Base-by-base conservation (phyloP, 1,140 invertebrate species). In the Drosophila varians region DNA sequence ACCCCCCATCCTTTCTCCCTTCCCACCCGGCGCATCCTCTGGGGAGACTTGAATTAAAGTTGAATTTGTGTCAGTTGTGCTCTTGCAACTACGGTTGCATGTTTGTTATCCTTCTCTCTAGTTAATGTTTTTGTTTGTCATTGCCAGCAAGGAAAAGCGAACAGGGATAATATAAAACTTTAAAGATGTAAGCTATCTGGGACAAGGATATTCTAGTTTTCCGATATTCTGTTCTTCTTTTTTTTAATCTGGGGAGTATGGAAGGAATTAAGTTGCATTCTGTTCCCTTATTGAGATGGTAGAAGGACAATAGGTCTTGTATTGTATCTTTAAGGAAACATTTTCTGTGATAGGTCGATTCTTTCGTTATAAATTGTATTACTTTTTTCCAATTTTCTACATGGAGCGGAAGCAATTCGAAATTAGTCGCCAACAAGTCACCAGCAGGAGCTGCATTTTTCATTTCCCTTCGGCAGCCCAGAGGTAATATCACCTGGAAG, bases 41-140 rank as follows among this genome's bases (percentile, higher is more conserved):
- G 56, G 12, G 28, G 40, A 54, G 76, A 75, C 74, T 68, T 68
- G 72, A 73, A 84, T 86, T 84, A 79, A 86, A 86, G 76, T 76
- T 79, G 76, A 72, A 79, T 86, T 86, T 79, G 80, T 86, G 75
- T 79, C 79, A 76, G 76, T 68, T 79, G 64, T 60, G 48, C 23
- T 23, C 6, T 12, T 68, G 68, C 72, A 46, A 66, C 66, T 73
- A 49, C 40, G 40, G 52, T 31, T 42, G 43, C 40, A 36, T 42
- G 57, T 54, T 76, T 57, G 48, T 57, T 56, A 51, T 45, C 40
- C n/a, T 14, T 7, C 21, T 36, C 25, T 53, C 25, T 5, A 9
- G 6, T 18, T 18, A 14, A 46, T 19, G 21, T 48, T 46, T 31
- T n/a, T 21, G n/a, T 7, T 46, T 23, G 45, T 71, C 40, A 43